Evolutionary conservation across 1,140 invertebrate species (phyloP), one percentile per base, ranked within the genome.

Genomic region (Apis cerana): DNA sequence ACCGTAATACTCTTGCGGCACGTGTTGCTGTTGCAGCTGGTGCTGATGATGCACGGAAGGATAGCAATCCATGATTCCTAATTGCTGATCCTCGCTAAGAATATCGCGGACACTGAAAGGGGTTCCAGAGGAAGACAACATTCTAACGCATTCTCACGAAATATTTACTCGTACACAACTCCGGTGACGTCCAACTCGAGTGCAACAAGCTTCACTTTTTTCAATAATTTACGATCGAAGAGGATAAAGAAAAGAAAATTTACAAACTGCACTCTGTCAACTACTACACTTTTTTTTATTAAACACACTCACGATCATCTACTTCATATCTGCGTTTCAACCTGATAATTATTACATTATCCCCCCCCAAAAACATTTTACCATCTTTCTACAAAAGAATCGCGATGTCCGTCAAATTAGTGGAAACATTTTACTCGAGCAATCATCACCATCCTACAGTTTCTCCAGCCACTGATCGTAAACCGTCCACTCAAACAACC

Each of bases 51-150:
- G 85, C 33, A 91, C 89, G 1, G 74, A 23, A 0, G 88, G 81
- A 61, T 93, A 94, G 67, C 92, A 94, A 76, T 94, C 93, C 93
- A 94, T 94, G 13, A 69, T 79, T 7, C 88, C 86, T 0, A 94
- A 85, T 50, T 92, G 91, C 43, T 94, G 93, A 83, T 93, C 92
- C 48, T 91, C 92, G 87, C 88, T 97, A 75, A 97, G 92, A 90
- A 97, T 97, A 85, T 97, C 96, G 84, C 97, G 96, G 83, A 97
- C 97, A 74, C 96, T 97, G 91, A 97, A 97, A 21, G 96, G 96
- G 13, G 96, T 97, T 27, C 93, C 93, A 0, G 94, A 92, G 43
- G 91, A 90, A 0, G 93, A 88, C 84, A 94, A 88, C 94, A 94
- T 94, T 80, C 85, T 91, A 92, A 77, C 76, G 82, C 91, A 92